Evolutionary conservation across 2,113 vertebrate genomes (phyloP).

Genomic region (Neolamprologus toae): DNA sequence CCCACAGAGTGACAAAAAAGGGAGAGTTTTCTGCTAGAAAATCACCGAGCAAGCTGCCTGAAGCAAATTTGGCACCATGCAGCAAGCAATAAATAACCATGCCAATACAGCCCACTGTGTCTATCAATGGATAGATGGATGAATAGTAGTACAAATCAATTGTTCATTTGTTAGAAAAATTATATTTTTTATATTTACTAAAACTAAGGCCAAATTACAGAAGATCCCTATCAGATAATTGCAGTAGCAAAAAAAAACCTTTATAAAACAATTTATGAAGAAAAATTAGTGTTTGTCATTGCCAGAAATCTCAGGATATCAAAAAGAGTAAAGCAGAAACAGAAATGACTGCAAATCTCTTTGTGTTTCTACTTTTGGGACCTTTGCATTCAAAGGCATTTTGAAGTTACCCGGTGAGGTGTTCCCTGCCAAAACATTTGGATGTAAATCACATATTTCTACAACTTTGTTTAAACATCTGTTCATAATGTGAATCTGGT

Average conservation of each 20-base stretch:
- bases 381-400: neutral
- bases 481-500: neutral
- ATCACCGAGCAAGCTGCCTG: neutral
- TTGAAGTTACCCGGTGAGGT: neutral
- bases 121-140: neutral
- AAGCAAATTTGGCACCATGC: neutral
- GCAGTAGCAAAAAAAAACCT: neutral
- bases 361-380: neutral
- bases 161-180: neutral
- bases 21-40: slow-evolving; percentile 3
- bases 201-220: neutral
- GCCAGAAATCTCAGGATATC: neutral
- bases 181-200: neutral
- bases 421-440: neutral
- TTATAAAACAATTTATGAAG: neutral
- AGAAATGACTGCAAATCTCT: neutral
- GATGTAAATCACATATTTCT: neutral
- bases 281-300: neutral
- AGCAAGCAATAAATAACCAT: neutral
- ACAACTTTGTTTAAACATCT: neutral
- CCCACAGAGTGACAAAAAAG: neutral
- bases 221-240: neutral
- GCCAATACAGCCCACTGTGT: neutral
- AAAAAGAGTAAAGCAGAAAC: neutral
- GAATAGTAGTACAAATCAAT: neutral